Base-by-base conservation (phyloP, 2,797 vertebrate genomes). In the Sorex maritimensis region DNA sequence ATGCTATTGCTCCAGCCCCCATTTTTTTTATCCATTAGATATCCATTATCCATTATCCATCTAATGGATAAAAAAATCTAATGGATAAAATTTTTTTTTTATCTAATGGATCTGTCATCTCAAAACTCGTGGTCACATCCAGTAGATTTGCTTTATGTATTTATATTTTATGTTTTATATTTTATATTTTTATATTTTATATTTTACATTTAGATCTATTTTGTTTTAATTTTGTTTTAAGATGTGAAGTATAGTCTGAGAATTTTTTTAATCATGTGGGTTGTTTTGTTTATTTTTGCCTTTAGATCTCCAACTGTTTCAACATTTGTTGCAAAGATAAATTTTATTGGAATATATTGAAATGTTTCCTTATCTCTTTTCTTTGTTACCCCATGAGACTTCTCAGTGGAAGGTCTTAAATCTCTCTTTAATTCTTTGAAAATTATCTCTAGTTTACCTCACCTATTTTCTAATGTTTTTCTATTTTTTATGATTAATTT, bases 111-210 rank as follows among this genome's bases (percentile, higher is more conserved):
- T 52, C 58, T 61, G 26, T 75, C 30, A 41, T 68, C 61, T 74
- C 38, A 52, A 21, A 75, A 77, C 28, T 46, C 30, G 55, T n/a
- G 46, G n/a, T 41, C 21, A 74, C 73, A 69, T 15, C 24, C 38
- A 81, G 49, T 52, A 11, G 49, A n/a, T 41, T 28, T 65, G 46
- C 67, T 4, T 9, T 21, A 7, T 49, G 24, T 90, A 63, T 52
- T 79, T 71, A 58, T 30, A 4, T 78, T 91, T 94, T 83, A 49
- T n/a, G n/a, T n/a, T n/a, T 79, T 71, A 58, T 30, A 4, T 78
- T 91, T 94, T 83, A 49, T 7, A 19, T 63, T 74, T 69, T 79
- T 71, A 58, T 30, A 4, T 78, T 91, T 79, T 71, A 58, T 30
- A 4, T 78, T 91, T 94, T 83, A 49, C 10, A 19, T 63, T 74